Percentiles rank a stretch among this genome's conserved stretches.
These are phyloP conservation scores for Drosophila paranaensis DNA, from an alignment of 2,888 invertebrate genomes.

Conservation along the genomic window DNA sequence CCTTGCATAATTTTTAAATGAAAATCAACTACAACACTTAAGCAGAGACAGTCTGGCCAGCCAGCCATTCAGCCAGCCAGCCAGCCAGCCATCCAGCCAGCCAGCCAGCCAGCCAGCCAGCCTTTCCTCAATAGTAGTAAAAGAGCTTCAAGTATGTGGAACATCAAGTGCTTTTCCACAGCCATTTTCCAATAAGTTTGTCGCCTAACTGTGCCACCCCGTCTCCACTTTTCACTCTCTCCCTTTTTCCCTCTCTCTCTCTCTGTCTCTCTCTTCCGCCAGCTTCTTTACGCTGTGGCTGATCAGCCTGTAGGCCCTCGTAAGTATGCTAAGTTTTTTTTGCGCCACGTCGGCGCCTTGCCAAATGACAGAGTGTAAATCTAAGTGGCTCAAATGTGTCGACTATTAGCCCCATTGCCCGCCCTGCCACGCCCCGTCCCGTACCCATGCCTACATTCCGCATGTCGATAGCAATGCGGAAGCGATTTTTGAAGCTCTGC, in stretches of 20 bases:
- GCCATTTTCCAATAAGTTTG: slow-evolving; percentile 75
- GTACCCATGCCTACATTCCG: neutral
- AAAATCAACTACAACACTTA: slow-evolving; percentile 63
- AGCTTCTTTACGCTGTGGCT: neutral
- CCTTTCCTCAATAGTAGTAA: slow-evolving; percentile 33
- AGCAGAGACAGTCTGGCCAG: slow-evolving; percentile 19
- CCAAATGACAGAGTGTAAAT: slow-evolving; percentile 70
- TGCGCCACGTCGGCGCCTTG: slow-evolving; percentile 73
- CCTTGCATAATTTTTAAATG: slow-evolving; percentile 73
- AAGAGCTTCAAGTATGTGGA: slow-evolving; percentile 58
- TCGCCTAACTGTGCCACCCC: slow-evolving; percentile 47
- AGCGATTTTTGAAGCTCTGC: slow-evolving; percentile 68
- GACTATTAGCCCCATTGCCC: slow-evolving; percentile 64
- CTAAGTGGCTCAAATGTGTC: slow-evolving; percentile 78
- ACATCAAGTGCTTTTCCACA: slow-evolving; percentile 70
- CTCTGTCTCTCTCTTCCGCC: neutral
- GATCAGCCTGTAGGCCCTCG: slow-evolving; percentile 54
- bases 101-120: slow-evolving; percentile 26
- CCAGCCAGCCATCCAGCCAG: too few relatives aligned
- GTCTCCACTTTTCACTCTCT: neutral
- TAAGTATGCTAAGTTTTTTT: slow-evolving; percentile 73
- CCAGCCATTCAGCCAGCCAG: slow-evolving; percentile 30
- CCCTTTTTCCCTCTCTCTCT: neutral
- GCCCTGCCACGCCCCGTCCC: neutral
- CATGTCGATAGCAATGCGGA: slow-evolving; percentile 58